Evolutionary conservation across 2,888 invertebrate genomes (phyloP), one percentile per base, ranked within the genome.

Genomic region (Ellobium chinense): DNA sequence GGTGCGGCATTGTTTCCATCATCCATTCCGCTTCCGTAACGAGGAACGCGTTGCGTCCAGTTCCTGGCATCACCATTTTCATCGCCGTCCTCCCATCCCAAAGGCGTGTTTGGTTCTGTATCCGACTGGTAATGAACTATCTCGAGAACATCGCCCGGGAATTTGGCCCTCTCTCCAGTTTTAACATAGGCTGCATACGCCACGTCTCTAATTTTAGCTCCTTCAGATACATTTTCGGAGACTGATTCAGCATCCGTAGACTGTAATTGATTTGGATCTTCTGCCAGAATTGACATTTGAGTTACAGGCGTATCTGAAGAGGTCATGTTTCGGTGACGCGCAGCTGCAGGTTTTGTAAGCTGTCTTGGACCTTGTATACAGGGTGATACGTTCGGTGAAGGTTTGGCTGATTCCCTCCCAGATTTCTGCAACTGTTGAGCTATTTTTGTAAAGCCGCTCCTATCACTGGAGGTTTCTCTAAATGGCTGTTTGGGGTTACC

Each of bases 141-240:
- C 27, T 72, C 72, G 0, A 72, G 36, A 0, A 72, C 58, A 60
- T 72, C 72, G 3, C 34, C 72, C 12, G 58, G 37, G 1, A 72
- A 36, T 36, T 24, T 34, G 1, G 72, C 58, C 37, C 72, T 58
- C 9, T 36, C 18, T 60, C 72, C 72, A 5, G 72, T 58, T 14
- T 36, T 34, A 36, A 37, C 72, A 27, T 72, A 72, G 18, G 58
- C 27, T n/a, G 36, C 4, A 27, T 72, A 72, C 14, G 72, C 72
- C 21, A n/a, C 58, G 24, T 72, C 34, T 60, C 72, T 72, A 27
- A 12, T 9, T 3, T 34, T 12, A 56, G 72, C 72, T 60, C 58
- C 72, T 2, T 7, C 1, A 1, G 34, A 34, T 0, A 58, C 27
- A 27, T 18, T 58, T 3, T 70, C 56, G 18, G 7, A 29, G 34